These are phyloP conservation scores for Hyperoplus immaculatus DNA, from an alignment of 2,797 vertebrate species.

Conservation along the genomic window DNA sequence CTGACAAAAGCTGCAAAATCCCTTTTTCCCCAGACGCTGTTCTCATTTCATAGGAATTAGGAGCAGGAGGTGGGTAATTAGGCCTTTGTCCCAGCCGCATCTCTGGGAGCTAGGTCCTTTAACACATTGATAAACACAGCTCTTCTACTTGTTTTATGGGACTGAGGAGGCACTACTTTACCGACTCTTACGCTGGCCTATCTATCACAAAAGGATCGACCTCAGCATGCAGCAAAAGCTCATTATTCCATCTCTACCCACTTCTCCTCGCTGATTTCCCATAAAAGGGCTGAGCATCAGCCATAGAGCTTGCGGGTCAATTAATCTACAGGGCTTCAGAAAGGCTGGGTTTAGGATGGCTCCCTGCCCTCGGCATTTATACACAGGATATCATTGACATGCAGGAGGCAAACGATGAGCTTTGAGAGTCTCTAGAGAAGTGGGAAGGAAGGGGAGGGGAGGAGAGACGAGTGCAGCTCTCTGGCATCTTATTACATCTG, in stretches of 20 bases:
- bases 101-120: slow-evolving; percentile 57
- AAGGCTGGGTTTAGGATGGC: slow-evolving; percentile 33
- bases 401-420: slow-evolving; percentile 62
- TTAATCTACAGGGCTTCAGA: slow-evolving; percentile 58
- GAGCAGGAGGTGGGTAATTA: slow-evolving; percentile 74
- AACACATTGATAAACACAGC: slow-evolving; percentile 55
- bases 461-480: slow-evolving; percentile 44
- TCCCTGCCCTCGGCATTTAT: slow-evolving; percentile 55
- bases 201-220: slow-evolving; percentile 26
- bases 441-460: slow-evolving; percentile 53
- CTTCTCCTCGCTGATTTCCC: slow-evolving; percentile 33
- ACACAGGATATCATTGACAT: slow-evolving; percentile 75
- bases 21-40: slow-evolving; percentile 51
- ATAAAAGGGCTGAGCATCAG: slow-evolving; percentile 37
- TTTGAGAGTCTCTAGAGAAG: slow-evolving; percentile 59
- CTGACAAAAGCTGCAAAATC: slow-evolving; percentile 42
- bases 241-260: slow-evolving; percentile 16
- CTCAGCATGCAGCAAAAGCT: slow-evolving; percentile 5
- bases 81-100: slow-evolving; percentile 43
- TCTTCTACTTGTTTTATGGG: slow-evolving; percentile 46
- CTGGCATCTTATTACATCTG: slow-evolving; percentile 64
- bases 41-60: slow-evolving; percentile 74
- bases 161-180: slow-evolving; percentile 29
- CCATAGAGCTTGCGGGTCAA: slow-evolving; percentile 47
- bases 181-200: slow-evolving; percentile 4